Conservation (phyloP, 2,113 vertebrate genomes). For the Chloebia gouldiae region DNA sequence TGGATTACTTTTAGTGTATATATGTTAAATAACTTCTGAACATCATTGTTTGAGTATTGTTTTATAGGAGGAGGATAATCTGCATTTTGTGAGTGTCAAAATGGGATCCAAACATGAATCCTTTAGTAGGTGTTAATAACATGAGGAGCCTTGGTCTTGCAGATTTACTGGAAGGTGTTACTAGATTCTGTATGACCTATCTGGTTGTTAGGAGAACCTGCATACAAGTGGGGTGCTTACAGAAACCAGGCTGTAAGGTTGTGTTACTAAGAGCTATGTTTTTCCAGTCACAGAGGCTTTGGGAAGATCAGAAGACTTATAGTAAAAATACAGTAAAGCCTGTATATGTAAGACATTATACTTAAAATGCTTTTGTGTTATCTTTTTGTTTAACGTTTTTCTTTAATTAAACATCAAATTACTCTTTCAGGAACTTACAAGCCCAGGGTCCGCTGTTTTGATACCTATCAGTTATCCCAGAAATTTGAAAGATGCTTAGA, state of each 20-base stretch:
- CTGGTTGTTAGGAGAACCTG: background rate
- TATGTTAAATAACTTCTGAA: background rate
- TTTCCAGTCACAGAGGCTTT: background rate
- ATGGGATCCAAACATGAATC: background rate
- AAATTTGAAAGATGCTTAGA: constrained; percentile 98
- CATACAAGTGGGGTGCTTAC: background rate
- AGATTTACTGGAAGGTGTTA: background rate
- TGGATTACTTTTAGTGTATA: background rate
- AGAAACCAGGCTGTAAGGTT: background rate
- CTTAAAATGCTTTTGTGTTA: background rate
- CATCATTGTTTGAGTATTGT: background rate
- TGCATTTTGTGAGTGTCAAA: background rate
- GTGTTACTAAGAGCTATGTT: background rate
- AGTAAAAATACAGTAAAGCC: background rate
- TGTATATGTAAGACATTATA: background rate
- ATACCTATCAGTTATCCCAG: constrained; percentile 93
- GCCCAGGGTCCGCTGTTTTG: constrained; percentile 92
- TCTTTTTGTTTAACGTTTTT: background rate
- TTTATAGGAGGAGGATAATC: background rate
- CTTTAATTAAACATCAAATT: background rate
- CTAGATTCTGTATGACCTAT: background rate
- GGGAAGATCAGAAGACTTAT: background rate
- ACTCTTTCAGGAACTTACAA: constrained; percentile 90
- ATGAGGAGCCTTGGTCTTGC: background rate
- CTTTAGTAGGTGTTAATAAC: background rate